phyloP scores from a whole-genome alignment of 2,113 vertebrate species.

The Ciconia stormi region DNA sequence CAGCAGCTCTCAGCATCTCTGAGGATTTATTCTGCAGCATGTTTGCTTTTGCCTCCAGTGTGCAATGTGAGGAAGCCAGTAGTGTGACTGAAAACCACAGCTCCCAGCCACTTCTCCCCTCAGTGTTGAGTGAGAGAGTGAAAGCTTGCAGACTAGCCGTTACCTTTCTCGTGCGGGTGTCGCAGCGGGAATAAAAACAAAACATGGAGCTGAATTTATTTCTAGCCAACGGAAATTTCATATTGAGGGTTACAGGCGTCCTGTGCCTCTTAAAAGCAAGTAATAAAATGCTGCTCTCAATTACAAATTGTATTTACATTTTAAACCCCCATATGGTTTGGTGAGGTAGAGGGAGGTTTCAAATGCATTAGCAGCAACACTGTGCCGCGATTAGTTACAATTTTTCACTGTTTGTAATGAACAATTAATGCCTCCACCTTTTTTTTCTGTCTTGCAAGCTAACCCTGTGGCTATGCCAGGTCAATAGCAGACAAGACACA shows the following conservation, averaged over 20 bases:
- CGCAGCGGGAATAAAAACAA: constrained; percentile 44
- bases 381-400: background rate
- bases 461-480: background rate
- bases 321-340: constrained; percentile 46
- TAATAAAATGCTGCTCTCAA: constrained; percentile 70
- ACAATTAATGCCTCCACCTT: background rate
- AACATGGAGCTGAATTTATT: constrained; percentile 64
- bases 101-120: constrained; percentile 36
- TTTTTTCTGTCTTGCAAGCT: background rate
- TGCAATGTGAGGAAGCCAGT: background rate
- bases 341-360: constrained; percentile 20
- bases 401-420: constrained; percentile 22
- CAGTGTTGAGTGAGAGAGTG: constrained; percentile 20
- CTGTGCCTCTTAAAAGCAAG: constrained; percentile 70
- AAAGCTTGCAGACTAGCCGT: constrained; percentile 2
- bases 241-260: constrained; percentile 64
- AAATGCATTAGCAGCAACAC: constrained; percentile 14
- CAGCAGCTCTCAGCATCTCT: constrained; percentile 7
- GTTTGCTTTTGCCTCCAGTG: constrained; percentile 20
- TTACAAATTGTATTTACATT: constrained; percentile 70
- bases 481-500: background rate
- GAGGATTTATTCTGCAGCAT: background rate
- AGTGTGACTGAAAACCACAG: constrained; percentile 23
- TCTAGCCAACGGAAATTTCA: constrained; percentile 67
- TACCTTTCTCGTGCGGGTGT: background rate